Base-by-base conservation (phyloP, 2,888 invertebrate genomes). In the Koerneria pararmatus region DNA sequence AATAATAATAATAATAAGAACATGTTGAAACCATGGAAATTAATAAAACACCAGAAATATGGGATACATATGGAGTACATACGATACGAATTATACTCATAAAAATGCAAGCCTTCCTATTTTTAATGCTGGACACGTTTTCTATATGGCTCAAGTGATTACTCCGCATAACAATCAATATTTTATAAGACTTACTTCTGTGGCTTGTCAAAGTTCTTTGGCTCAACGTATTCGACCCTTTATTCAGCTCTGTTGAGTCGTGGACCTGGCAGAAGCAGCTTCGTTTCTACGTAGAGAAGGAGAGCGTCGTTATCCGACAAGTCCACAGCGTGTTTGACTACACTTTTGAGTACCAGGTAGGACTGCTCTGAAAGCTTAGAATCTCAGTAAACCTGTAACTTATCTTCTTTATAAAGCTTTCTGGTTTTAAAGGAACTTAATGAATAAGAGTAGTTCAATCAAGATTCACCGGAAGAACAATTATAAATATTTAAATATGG, bases 231-330 rank as follows among this genome's bases (percentile, higher is more conserved):
- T 58, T n/a, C 8, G 24, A 15, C 32, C 3, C n/a, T 27, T 19
- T n/a, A 59, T 61, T 56, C 59, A 70, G 64, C 3, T 69, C 72
- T 4, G 65, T 61, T 4, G 60, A 41, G 6, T 74, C 93, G 82
- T 98, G 98, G 98, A 86, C 88, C 59, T 98, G 98, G 98, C 91
- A 92, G 84, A 91, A 92, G 84, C 95, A 95, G 84, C 87, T 97
- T 57, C 89, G 93, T 32, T 82, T 78, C 69, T 82, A 82, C 69
- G 61, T 78, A 37, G 74, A 74, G 5, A 71, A 71, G 22, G 77
- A 77, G 4, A 63, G 64, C 19, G 89, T 91, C 19, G 86, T 89
- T 0, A 88, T 93, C 65, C 89, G 89, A 85, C 95, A 97, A 91
- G 95, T 92, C 3, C 90, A 92, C 83, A 92, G 95, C 22, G 89